Base-by-base conservation (phyloP, 2,888 invertebrate species). In the Clostera curtula region DNA sequence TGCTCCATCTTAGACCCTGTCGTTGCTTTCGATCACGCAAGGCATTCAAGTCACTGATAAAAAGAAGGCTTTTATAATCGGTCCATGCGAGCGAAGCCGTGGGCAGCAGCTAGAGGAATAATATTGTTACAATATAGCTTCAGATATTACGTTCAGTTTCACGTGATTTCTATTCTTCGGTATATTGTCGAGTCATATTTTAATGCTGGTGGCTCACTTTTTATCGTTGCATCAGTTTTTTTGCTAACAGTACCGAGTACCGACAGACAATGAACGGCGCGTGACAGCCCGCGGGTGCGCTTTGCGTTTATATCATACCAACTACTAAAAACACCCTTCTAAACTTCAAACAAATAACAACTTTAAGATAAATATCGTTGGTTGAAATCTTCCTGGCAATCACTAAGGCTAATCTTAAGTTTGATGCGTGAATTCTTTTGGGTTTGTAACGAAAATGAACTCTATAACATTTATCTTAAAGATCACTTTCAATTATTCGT, bases 201-300 rank as follows among this genome's bases (percentile, higher is more conserved):
- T 38, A 43, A 40, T 37, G 29, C 43, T 35, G 35, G 33, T 47
- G 47, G 34, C 34, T 53, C 52, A 51, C 47, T 71, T 71, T 68
- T 67, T 66, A 56, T 56, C 46, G 48, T 36, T 44, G 49, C 49
- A 52, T 59, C 45, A 36, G 50, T 70, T 68, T 69, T n/a, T n/a
- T 69, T 67, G 59, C 62, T 49, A 48, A 45, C 49, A 40, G 39
- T 27, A n/a, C n/a, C n/a, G n/a, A 43, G 37, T 34, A 54, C 44
- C 43, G 44, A 45, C 55, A 56, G 56, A 69, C 68, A 68, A 70
- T 59, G 55, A 56, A 34, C 52, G 59, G 68, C 75, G 76, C 79
- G 76, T 77, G 77, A 79, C 77, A 73, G 67, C 77, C 69, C 57
- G 72, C 74, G 74, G 76, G 69, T 70, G 73, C 70, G 57, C 64